Evolutionary conservation across 1,140 invertebrate species (phyloP).

Genomic region (Zaprionus camerounensis): DNA sequence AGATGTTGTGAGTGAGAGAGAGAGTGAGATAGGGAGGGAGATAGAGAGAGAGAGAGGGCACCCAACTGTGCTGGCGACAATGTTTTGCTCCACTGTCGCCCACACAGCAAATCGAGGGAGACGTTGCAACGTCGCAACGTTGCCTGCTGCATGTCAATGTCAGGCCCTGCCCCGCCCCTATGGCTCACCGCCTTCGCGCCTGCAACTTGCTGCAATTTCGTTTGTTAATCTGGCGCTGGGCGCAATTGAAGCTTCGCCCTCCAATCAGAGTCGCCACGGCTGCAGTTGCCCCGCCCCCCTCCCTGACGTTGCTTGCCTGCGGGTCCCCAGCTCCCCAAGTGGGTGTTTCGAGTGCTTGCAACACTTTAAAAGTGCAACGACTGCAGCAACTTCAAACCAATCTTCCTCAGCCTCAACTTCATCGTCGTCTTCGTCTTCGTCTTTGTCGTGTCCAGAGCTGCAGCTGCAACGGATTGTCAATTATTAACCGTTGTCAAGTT

Average conservation of each 20-base stretch:
- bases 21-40: neutral
- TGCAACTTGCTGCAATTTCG: slow-evolving; percentile 50
- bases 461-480: slow-evolving; percentile 70
- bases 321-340: slow-evolving; percentile 29
- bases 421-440: slow-evolving; percentile 3
- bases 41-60: neutral
- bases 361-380: slow-evolving; percentile 75
- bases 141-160: slow-evolving; percentile 67
- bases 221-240: slow-evolving; percentile 54
- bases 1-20: neutral
- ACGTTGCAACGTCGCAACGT: slow-evolving; percentile 5
- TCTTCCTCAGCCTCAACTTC: slow-evolving; percentile 14
- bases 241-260: slow-evolving; percentile 60
- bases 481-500: slow-evolving; percentile 69
- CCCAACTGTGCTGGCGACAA: slow-evolving; percentile 17
- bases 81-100: slow-evolving; percentile 36
- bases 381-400: slow-evolving; percentile 28
- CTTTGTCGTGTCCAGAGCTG: slow-evolving; percentile 14
- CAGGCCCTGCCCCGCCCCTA: slow-evolving; percentile 34
- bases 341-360: slow-evolving; percentile 60
- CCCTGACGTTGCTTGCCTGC: neutral
- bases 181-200: neutral
- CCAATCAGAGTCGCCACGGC: slow-evolving; percentile 27
- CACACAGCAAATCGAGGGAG: slow-evolving; percentile 50
- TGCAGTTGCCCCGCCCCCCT: neutral